A percentile compares a stretch with the other conserved stretches of the same genome.
phyloP scores from a whole-genome alignment of 2,888 invertebrate species.

The Diadegma fenestrale region DNA sequence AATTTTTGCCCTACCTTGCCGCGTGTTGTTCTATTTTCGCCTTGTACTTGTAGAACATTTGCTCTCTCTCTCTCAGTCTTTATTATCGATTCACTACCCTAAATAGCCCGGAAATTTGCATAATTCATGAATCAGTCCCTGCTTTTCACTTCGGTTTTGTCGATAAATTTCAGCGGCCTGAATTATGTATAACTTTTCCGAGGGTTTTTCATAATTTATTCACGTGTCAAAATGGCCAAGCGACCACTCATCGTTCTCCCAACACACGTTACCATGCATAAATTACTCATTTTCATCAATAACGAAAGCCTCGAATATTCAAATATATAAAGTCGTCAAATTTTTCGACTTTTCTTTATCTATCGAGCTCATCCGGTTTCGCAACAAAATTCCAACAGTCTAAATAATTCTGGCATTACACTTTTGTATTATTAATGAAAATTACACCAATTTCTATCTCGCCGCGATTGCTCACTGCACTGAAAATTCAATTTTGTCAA shows the following conservation, averaged over 20 bases:
- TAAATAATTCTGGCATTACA: not conserved
- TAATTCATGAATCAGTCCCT: constrained; percentile 41
- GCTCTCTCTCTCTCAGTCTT: not conserved
- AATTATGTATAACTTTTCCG: constrained; percentile 44
- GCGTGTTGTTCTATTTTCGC: not conserved
- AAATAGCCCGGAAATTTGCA: constrained; percentile 45
- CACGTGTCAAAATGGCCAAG: constrained; percentile 29
- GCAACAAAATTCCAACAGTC: not conserved
- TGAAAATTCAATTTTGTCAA: no score
- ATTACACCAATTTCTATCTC: not conserved
- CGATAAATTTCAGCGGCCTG: constrained; percentile 23
- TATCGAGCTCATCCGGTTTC: not conserved
- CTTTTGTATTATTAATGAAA: not conserved
- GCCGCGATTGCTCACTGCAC: no score
- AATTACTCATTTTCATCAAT: constrained; percentile 13
- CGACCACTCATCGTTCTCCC: not conserved
- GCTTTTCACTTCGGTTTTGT: constrained; percentile 43
- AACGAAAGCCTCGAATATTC: not conserved
- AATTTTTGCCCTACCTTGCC: not conserved
- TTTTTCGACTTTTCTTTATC: not conserved
- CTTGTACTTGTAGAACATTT: not conserved
- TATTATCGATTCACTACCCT: constrained; percentile 32
- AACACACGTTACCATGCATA: constrained; percentile 27
- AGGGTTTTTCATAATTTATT: constrained; percentile 44
- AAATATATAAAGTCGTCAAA: not conserved